These are phyloP conservation scores for Empis stercorea DNA, from an alignment of 2,888 invertebrate species.

Conservation along the genomic window DNA sequence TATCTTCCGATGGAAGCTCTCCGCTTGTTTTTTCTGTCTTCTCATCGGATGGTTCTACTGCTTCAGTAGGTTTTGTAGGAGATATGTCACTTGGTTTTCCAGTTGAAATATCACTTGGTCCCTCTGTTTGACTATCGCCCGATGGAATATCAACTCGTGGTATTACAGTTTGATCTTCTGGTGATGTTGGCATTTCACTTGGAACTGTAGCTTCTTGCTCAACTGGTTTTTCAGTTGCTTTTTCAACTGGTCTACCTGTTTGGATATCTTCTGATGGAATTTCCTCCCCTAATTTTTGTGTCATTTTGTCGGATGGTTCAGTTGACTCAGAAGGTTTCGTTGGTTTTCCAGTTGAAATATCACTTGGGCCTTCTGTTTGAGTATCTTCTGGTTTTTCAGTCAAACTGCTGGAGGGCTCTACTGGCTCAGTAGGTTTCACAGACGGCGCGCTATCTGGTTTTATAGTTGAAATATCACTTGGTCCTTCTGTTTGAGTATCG, in stretches of 20 bases:
- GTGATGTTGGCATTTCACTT: constrained; percentile 3
- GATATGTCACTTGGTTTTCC: no score
- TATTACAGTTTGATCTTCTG: background rate
- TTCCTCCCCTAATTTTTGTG: background rate
- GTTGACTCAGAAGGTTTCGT: background rate
- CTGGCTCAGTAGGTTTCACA: constrained; percentile 6
- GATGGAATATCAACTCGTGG: background rate
- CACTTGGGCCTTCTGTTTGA: background rate
- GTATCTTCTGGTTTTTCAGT: background rate
- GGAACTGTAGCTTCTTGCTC: background rate
- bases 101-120: no score
- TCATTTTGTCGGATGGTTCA: constrained; percentile 1
- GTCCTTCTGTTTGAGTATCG: background rate
- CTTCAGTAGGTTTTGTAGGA: background rate
- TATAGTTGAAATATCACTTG: constrained; percentile 6
- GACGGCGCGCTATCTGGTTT: background rate
- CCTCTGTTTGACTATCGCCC: no score
- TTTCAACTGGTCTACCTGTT: constrained; percentile 14
- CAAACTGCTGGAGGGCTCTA: background rate
- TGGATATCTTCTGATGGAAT: constrained; percentile 14
- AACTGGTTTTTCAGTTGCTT: background rate
- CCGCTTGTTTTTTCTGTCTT: background rate
- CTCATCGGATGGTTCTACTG: background rate
- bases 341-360: background rate
- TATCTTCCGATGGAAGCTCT: background rate